A percentile compares a stretch with the other conserved stretches of the same genome.
Evolutionary conservation across 30 jellyfish, hydroid and myxozoan genomes (phyloP).

Genomic region (Aurelia coerulea): DNA sequence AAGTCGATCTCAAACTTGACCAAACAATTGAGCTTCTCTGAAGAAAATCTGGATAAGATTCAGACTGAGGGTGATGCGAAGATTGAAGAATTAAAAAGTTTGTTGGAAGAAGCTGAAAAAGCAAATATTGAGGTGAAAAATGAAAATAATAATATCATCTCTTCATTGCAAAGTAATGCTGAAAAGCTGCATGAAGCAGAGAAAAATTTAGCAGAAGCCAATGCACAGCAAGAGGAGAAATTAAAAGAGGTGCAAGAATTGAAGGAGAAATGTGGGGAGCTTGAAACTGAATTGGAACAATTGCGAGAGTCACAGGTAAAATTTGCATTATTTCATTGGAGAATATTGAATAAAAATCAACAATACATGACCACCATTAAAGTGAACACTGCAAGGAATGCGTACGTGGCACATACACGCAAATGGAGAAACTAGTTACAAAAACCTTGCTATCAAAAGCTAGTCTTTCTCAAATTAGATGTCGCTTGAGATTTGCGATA

Average conservation of each 20-base stretch:
- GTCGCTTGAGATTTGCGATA: too few species aligned
- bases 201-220: constrained; percentile 37
- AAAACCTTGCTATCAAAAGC: too few species aligned
- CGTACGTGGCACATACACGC: not conserved
- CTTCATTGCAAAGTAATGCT: constrained; percentile 42
- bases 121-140: not conserved
- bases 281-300: constrained; percentile 30
- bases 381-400: not conserved
- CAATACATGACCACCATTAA: not conserved
- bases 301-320: constrained; percentile 5
- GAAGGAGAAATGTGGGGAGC: constrained; percentile 28
- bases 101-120: constrained; percentile 48
- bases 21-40: constrained; percentile 66
- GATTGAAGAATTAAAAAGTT: constrained; percentile 46
- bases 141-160: constrained; percentile 43
- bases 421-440: not conserved
- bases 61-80: constrained; percentile 43
- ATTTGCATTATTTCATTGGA: not conserved
- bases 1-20: constrained; percentile 51
- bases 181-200: constrained; percentile 38
- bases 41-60: constrained; percentile 62
- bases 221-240: constrained; percentile 24
- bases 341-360: not conserved
- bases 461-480: too few species aligned
- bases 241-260: constrained; percentile 31